Conservation (phyloP, 2,797 vertebrate genomes). For the Pagetopsis macropterus region DNA sequence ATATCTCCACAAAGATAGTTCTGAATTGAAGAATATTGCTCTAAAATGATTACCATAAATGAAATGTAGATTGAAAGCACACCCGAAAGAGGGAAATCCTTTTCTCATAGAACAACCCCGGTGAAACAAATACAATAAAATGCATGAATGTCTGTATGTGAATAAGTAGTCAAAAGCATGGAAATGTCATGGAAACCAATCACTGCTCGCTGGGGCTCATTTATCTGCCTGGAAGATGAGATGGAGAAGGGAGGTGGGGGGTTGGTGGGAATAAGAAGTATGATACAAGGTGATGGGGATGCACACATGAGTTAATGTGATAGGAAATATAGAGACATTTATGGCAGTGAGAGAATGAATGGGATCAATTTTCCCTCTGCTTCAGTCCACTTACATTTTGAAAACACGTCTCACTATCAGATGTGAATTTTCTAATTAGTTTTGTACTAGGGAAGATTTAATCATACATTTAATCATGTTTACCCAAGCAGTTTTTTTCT, state of each 20-base stretch:
- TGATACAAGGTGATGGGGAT: conserved; percentile 16
- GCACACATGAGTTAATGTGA: conserved; percentile 12
- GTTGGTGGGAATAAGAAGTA: background rate
- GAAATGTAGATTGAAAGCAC: background rate
- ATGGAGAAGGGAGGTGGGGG: conserved; percentile 4
- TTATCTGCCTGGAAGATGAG: conserved; percentile 32
- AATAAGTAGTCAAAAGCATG: conserved; percentile 4
- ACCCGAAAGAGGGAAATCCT: background rate
- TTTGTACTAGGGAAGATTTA: conserved; percentile 3
- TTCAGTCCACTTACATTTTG: background rate
- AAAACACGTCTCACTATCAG: background rate
- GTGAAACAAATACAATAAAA: background rate
- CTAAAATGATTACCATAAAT: background rate
- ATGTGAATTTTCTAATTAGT: conserved; percentile 2
- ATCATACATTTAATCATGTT: background rate
- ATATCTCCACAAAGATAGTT: background rate
- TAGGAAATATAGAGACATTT: background rate
- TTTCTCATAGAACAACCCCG: background rate
- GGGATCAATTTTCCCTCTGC: conserved; percentile 32
- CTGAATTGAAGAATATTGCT: background rate
- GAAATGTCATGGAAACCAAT: conserved; percentile 48
- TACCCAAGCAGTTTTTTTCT: background rate
- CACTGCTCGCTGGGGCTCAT: conserved; percentile 21
- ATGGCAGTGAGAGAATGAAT: background rate
- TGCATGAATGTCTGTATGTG: conserved; percentile 7